Evolutionary conservation across 2,797 vertebrate species (phyloP), one percentile per base, ranked within the genome.

Genomic region (Coregonus sp.): DNA sequence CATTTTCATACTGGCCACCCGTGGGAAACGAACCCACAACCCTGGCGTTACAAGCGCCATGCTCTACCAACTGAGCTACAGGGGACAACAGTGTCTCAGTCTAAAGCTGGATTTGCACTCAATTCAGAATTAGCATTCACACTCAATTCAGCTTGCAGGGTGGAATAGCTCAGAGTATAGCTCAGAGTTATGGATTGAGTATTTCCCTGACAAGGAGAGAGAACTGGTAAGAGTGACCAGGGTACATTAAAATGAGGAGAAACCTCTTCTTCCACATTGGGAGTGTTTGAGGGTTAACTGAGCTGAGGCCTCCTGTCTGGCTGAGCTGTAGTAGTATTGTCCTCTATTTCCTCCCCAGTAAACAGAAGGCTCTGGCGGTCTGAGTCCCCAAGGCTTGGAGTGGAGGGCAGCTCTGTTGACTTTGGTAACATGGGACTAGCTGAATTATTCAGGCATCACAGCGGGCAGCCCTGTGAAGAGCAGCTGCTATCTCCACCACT

Each of bases 391-490:
- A 47, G 47, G 70, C 25, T 4, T 20, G 70, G 5, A 15, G n/a
- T 59, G 72, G 14, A 31, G 31, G 72, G 33, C 33, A 73, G 54
- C 52, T 35, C 29, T 25, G 54, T 35, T 59, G 9, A 25, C 56
- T 74, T 11, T 56, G 7, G 15, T 31, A 56, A 69, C 33, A 16
- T 11, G 4, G 29, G 35, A 33, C 54, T 14, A 54, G 37, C 11
- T 50, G 37, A 47, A 31, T 47, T 50, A 40, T 40, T 29, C 61
- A 74, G 37, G 47, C 37, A 66, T 29, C 73, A 65, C 61, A 74
- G 37, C 37, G 25, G 71, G 73, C 25, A 25, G 6, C n/a, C 4
- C 4, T 40, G 12, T 20, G 35, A 65, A 37, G 29, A 47, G 37
- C 61, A 74, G 12, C 56, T 59, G 33, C 9, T 12, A 65, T 65